Evolutionary conservation across 35 echinoderm and acorn worm species (phyloP).

Genomic region (Acanthaster planci): DNA sequence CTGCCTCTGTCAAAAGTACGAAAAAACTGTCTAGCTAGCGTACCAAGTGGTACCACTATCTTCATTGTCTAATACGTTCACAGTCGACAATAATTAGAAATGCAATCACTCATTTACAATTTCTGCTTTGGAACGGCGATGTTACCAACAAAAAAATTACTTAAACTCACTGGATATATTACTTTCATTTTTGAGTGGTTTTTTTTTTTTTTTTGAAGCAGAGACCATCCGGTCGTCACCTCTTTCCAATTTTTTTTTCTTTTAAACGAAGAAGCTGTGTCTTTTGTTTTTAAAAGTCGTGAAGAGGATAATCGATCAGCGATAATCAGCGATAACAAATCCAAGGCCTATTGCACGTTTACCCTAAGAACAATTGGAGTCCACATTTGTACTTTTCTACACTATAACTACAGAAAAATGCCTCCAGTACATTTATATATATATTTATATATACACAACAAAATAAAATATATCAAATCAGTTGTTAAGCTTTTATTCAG

Average conservation of each 20-base stretch:
- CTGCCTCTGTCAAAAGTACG: constrained; percentile 12
- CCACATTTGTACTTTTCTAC: neutral
- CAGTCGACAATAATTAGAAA: constrained; percentile 1
- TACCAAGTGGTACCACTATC: neutral
- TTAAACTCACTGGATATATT: neutral
- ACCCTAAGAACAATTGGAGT: neutral
- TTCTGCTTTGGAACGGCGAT: neutral
- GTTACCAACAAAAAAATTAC: constrained; percentile 1
- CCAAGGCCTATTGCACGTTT: constrained; percentile 13
- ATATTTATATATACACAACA: constrained; percentile 20
- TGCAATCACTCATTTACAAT: neutral
- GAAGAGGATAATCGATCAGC: neutral
- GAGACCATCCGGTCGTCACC: neutral
- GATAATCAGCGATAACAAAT: neutral
- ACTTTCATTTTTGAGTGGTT: neutral
- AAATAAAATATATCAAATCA: constrained; percentile 20
- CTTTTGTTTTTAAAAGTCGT: neutral
- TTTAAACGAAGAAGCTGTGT: neutral
- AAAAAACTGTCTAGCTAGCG: constrained; percentile 23
- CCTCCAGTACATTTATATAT: constrained; percentile 10
- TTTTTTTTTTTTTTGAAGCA: constrained; percentile 1
- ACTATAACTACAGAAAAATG: constrained; percentile 1
- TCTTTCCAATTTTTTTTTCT: neutral
- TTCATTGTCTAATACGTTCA: constrained; percentile 16
- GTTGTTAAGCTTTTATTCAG: neutral